Percentiles rank a stretch among this genome's conserved stretches.
Evolutionary conservation across 1,140 invertebrate species (phyloP).

Genomic region (Nephotettix cincticeps): DNA sequence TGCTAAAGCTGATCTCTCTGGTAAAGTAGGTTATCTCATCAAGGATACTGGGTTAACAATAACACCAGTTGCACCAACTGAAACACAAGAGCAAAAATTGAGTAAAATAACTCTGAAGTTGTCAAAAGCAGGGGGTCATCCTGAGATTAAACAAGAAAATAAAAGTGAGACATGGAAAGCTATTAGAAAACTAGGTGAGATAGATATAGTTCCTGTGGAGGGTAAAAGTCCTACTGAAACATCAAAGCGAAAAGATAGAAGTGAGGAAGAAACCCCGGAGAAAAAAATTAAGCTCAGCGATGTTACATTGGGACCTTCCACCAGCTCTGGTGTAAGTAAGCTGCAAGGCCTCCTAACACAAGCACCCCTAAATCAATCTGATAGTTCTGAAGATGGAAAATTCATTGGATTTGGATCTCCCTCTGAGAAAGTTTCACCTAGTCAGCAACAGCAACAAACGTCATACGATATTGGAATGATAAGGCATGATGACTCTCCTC

Average conservation of each 20-base stretch:
- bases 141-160: constrained; percentile 33
- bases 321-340: constrained; percentile 21
- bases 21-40: constrained; percentile 12
- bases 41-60: constrained; percentile 24
- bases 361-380: background rate
- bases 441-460: background rate
- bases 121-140: constrained; percentile 27
- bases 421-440: background rate
- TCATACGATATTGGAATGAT: constrained; percentile 20
- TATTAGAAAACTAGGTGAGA: background rate
- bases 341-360: constrained; percentile 16
- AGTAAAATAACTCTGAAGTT: constrained; percentile 33
- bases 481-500: constrained; percentile 23
- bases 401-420: background rate
- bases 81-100: constrained; percentile 29
- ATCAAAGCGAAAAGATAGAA: constrained; percentile 30
- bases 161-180: constrained; percentile 20
- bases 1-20: background rate
- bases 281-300: constrained; percentile 18
- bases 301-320: constrained; percentile 24
- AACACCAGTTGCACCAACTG: constrained; percentile 10
- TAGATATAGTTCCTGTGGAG: background rate
- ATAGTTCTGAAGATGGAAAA: background rate
- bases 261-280: constrained; percentile 15
- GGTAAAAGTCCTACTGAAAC: constrained; percentile 13